phyloP scores from a whole-genome alignment of 2,797 vertebrate genomes.

The Arrhamphus sclerolepis region DNA sequence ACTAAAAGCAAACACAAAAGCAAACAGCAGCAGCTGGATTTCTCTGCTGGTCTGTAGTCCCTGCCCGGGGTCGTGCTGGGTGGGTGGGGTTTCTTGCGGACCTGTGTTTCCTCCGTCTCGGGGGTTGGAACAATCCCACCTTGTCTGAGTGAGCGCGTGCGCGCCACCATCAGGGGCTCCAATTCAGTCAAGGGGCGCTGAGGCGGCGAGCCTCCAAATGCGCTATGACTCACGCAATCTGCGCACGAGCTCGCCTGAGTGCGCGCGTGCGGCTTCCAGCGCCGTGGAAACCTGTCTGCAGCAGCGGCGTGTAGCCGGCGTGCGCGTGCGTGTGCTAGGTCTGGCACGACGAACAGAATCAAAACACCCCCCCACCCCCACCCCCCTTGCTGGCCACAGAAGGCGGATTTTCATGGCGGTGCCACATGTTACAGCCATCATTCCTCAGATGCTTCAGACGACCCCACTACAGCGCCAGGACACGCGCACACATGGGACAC shows the following conservation, averaged over 20 bases:
- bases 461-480: background rate
- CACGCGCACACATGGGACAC: constrained; percentile 55
- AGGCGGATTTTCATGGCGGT: no score
- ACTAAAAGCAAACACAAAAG: no score
- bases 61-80: background rate
- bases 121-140: constrained; percentile 7
- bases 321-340: constrained; percentile 31
- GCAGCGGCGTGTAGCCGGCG: constrained; percentile 2
- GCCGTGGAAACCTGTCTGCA: constrained; percentile 17
- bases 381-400: no score
- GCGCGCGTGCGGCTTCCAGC: constrained; percentile 22
- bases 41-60: background rate
- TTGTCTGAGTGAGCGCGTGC: background rate
- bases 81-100: background rate
- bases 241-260: constrained; percentile 26
- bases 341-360: constrained; percentile 40
- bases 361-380: constrained; percentile 6
- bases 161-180: constrained; percentile 49
- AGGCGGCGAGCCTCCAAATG: constrained; percentile 50
- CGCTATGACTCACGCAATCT: constrained; percentile 63
- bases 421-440: no score
- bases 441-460: background rate
- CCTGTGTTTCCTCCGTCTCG: background rate
- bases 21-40: no score
- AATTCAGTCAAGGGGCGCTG: constrained; percentile 48